Conservation (phyloP, 2,113 vertebrate species). For the Phaethornis superciliosus region DNA sequence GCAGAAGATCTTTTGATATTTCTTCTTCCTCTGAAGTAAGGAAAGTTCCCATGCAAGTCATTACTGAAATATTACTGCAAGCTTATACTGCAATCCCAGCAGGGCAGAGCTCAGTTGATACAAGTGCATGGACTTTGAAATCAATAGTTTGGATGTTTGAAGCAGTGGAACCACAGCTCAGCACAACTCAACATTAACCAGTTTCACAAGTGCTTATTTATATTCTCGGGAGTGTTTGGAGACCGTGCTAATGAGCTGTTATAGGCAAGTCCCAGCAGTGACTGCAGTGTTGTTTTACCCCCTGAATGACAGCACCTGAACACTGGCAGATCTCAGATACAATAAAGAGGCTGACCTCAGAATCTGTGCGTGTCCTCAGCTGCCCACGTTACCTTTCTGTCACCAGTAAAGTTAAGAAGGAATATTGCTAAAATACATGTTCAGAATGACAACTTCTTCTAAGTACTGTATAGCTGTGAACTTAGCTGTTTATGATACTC, state of each 20-base stretch:
- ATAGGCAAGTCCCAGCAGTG: not conserved
- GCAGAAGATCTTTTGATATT: not conserved
- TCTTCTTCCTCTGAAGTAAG: not conserved
- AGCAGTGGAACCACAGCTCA: not conserved
- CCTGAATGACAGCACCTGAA: not conserved
- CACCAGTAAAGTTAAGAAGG: not conserved
- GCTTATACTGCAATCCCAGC: not conserved
- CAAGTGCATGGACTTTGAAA: not conserved
- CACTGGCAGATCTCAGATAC: not conserved
- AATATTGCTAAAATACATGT: not conserved
- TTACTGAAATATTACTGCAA: not conserved
- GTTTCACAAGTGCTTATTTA: not conserved
- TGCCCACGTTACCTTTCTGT: not conserved
- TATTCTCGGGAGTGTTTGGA: not conserved
- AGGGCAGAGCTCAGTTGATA: not conserved
- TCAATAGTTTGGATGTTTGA: not conserved
- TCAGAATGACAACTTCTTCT: not conserved
- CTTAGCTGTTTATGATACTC: not conserved
- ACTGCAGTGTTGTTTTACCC: not conserved
- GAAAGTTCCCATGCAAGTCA: not conserved
- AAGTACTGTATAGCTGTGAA: not conserved
- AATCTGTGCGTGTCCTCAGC: not conserved
- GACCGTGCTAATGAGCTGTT: not conserved
- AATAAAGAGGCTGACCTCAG: not conserved
- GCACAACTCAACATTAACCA: not conserved